Base-by-base conservation (phyloP, 2,888 invertebrate species). In the Andrena fulva region DNA sequence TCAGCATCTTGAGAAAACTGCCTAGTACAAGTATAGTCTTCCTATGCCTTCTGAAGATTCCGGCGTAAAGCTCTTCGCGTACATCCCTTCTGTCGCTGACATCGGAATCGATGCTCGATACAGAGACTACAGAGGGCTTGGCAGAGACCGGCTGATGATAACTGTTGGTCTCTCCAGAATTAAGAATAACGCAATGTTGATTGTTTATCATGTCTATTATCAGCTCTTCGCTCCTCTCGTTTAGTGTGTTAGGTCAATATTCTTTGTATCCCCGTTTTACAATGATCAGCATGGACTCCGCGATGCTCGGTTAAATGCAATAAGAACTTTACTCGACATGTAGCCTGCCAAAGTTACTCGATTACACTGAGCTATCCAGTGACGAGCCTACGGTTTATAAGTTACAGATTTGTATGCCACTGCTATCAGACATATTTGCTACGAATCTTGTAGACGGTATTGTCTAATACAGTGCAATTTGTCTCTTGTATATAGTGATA, bases 11-110 rank as follows among this genome's bases (percentile, higher is more conserved):
- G 75, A 94, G 91, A 89, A 94, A 94, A 80, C 94, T 94, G 75
- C 94, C 94, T 82, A 94, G 87, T 76, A 94, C 94, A 86, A 94
- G 88, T 89, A 94, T 94, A 31, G 94, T 94, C 85, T 94, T 94
- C 80, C 94, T 91, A 80, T 94, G 94, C 73, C 94, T 91, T 82
- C 93, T 90, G 84, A 94, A 94, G 64, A 94, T 94, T 4, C 94
- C 94, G 16, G 94, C 91, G 70, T 94, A 94, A 27, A 94, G 87
- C 69, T 94, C 94, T 78, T 94, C 94, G 42, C 94, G 89, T 29
- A 94, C 92, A 80, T 94, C 93, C 75, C 93, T 90, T 74, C 93
- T 90, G 80, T 94, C 93, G 83, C 93, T 93, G 33, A 94, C 93
- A 80, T 94, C 93, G 7, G 93, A 93, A 82, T 94, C 93, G 56